Percentiles rank a stretch among this genome's conserved stretches.
Evolutionary conservation across 1,140 invertebrate genomes (phyloP).

Genomic region (Diabrotica undecimpunctata): DNA sequence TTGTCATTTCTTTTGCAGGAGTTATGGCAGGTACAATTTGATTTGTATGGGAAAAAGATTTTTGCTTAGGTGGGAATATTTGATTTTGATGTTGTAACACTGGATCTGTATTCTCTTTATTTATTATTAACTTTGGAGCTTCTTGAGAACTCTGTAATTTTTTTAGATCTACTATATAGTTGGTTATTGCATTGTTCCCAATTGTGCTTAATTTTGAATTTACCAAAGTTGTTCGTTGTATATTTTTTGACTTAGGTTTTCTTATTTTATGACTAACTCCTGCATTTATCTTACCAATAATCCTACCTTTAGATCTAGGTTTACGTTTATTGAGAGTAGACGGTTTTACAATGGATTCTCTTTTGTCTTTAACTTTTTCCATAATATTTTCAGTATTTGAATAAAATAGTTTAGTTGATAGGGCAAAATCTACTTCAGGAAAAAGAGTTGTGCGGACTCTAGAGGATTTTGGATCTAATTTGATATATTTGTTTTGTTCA

Average conservation of each 20-base stretch:
- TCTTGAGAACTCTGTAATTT: conserved; percentile 24
- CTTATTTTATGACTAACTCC: conserved; percentile 55
- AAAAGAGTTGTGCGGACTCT: conserved; percentile 45
- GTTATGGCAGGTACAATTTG: background rate
- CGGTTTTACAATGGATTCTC: background rate
- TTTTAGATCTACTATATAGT: conserved; percentile 39
- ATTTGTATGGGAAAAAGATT: background rate
- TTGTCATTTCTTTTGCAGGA: background rate
- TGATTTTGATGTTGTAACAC: conserved; percentile 5
- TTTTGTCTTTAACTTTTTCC: conserved; percentile 27
- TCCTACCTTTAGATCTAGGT: conserved; percentile 12
- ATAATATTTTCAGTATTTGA: conserved; percentile 43
- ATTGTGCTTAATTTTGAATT: conserved; percentile 39
- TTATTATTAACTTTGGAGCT: conserved; percentile 6
- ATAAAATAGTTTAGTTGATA: conserved; percentile 55
- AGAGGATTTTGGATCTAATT: conserved; percentile 37
- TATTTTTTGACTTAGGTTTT: conserved; percentile 52
- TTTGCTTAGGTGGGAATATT: background rate
- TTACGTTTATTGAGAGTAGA: conserved; percentile 19
- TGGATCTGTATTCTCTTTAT: conserved; percentile 17
- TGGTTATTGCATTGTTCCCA: conserved; percentile 40
- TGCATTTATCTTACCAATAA: conserved; percentile 53
- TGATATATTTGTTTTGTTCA: conserved; percentile 27
- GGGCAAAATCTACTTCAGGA: conserved; percentile 38
- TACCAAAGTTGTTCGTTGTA: conserved; percentile 24